Evolutionary conservation across 2,888 invertebrate species (phyloP).

Genomic region (Cyclophora punctaria): DNA sequence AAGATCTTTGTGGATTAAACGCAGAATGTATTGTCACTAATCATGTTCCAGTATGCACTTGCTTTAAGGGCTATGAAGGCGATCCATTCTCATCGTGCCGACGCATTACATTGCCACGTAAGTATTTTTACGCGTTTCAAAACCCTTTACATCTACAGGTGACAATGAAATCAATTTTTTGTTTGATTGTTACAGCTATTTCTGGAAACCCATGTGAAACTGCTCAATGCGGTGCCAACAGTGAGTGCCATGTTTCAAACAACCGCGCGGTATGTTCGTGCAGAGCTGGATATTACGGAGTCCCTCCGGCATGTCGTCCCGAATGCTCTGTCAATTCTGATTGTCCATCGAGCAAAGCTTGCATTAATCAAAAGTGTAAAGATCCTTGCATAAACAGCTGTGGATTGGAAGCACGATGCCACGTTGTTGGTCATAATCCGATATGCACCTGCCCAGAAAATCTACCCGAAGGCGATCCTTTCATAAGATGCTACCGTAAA

Average conservation of each 20-base stretch:
- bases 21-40: conserved; percentile 88
- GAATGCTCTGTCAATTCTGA: conserved; percentile 86
- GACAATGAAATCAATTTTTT: no score
- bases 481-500: conserved; percentile 78
- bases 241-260: conserved; percentile 81
- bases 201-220: conserved; percentile 80
- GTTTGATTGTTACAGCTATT: no score
- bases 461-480: conserved; percentile 84
- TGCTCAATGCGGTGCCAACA: conserved; percentile 85
- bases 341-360: conserved; percentile 82
- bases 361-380: conserved; percentile 83
- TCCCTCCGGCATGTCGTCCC: conserved; percentile 84
- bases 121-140: conserved; percentile 33
- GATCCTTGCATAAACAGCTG: conserved; percentile 87
- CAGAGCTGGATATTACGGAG: conserved; percentile 79
- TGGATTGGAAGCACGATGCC: conserved; percentile 84
- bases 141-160: no score
- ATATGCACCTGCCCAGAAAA: conserved; percentile 82
- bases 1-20: conserved; percentile 87
- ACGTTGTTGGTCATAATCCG: conserved; percentile 86
- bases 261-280: conserved; percentile 85
- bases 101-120: conserved; percentile 69
- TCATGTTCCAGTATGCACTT: conserved; percentile 88
- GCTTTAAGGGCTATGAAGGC: conserved; percentile 83
- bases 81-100: conserved; percentile 89